A percentile compares a stretch with the other conserved stretches of the same genome.
These are phyloP conservation scores for Trichechus manatus DNA, from an alignment of 2,113 vertebrate genomes.

Conservation along the genomic window DNA sequence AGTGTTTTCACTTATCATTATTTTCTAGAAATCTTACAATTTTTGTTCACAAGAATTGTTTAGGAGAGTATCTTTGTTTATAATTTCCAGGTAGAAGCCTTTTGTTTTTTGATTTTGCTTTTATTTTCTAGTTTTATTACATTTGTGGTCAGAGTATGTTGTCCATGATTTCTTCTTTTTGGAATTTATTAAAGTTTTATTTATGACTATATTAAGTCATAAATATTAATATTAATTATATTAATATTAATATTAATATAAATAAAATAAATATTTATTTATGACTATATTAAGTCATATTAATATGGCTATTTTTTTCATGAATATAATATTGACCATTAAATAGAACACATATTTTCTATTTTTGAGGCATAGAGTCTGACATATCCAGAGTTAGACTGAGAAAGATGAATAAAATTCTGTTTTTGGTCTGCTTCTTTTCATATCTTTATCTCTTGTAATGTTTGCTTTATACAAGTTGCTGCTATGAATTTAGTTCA, in stretches of 20 bases:
- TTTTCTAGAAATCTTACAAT: not conserved
- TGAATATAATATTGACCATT: slow-evolving; percentile 8
- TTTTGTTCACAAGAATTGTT: not conserved
- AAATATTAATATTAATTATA: no score
- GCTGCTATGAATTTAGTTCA: not conserved
- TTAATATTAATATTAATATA: no score
- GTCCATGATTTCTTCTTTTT: not conserved
- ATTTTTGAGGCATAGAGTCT: not conserved
- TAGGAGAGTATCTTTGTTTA: not conserved
- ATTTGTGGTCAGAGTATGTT: not conserved
- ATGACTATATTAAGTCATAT: no score
- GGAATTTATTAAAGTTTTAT: not conserved
- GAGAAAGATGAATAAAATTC: not conserved
- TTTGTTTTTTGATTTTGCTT: not conserved
- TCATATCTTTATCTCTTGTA: not conserved
- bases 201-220: no score
- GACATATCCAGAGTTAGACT: not conserved
- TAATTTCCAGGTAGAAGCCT: not conserved
- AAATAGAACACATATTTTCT: not conserved
- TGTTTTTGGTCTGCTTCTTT: not conserved
- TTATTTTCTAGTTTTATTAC: slow-evolving; percentile 7
- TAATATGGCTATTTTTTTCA: not conserved
- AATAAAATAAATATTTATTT: no score
- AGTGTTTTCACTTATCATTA: not conserved
- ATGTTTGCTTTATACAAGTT: not conserved